Conservation (phyloP, 2,113 vertebrate species). For the Vulpes vulpes region DNA sequence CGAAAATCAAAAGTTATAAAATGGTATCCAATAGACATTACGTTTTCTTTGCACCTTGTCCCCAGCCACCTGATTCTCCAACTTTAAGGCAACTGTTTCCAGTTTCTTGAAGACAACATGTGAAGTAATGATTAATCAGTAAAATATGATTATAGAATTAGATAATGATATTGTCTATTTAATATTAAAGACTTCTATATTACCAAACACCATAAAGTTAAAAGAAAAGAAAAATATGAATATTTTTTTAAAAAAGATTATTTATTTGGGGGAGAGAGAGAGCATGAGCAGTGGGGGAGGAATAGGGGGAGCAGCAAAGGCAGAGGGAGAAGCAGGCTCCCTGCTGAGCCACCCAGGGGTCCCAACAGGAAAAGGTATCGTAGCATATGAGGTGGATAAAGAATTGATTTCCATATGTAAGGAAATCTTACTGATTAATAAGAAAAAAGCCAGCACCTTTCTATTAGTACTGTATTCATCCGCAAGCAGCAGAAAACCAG, state of each 20-base stretch:
- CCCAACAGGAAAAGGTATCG: not conserved
- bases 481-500: constrained; percentile 18
- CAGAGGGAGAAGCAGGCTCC: not conserved
- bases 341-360: not conserved
- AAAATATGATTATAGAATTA: not conserved
- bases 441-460: not conserved
- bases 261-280: not conserved
- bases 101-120: not conserved
- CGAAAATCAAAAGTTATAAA: constrained; percentile 45
- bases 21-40: not conserved
- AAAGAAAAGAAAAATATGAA: not conserved
- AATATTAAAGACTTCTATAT: not conserved
- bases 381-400: not conserved
- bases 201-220: not conserved
- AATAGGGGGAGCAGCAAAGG: too few relatives aligned
- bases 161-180: not conserved
- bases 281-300: not conserved
- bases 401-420: constrained; percentile 20
- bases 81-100: not conserved
- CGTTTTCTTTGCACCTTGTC: not conserved
- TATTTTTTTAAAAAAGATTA: not conserved
- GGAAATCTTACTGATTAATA: constrained; percentile 17
- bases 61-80: not conserved
- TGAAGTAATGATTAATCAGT: not conserved
- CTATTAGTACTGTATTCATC: constrained; percentile 16